phyloP scores from a whole-genome alignment of 2,797 vertebrate genomes.

The Tamandua tetradactyla region DNA sequence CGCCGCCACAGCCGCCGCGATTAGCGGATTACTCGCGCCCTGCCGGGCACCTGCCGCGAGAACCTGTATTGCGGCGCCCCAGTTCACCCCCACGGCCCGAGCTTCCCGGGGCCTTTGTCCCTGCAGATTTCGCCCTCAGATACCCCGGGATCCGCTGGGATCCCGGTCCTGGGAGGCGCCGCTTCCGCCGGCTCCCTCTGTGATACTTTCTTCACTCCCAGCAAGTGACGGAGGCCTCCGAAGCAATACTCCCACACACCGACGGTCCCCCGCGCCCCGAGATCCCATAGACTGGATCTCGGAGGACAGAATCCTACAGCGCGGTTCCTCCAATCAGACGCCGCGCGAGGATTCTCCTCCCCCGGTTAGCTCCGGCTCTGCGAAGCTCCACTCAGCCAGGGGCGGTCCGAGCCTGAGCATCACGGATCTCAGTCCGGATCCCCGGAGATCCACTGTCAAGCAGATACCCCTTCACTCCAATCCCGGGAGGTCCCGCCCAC shows the following conservation, averaged over 20 bases:
- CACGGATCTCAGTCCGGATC: constrained; percentile 41
- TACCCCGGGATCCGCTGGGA: constrained; percentile 47
- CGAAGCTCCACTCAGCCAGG: constrained; percentile 13
- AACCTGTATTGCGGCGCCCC: background rate
- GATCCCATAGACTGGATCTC: constrained; percentile 52
- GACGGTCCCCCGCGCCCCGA: background rate
- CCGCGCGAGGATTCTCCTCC: constrained; percentile 52
- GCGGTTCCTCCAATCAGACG: constrained; percentile 62
- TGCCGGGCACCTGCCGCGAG: constrained; percentile 43
- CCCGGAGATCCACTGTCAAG: constrained; percentile 69
- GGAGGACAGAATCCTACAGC: constrained; percentile 28
- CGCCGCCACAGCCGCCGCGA: background rate
- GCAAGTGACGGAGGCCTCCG: background rate
- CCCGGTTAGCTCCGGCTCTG: background rate
- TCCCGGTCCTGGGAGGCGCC: constrained; percentile 54
- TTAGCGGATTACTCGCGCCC: constrained; percentile 4
- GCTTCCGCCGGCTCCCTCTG: constrained; percentile 38
- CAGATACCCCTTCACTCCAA: constrained; percentile 44
- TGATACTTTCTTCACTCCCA: background rate
- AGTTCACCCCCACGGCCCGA: background rate
- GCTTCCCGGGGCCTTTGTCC: constrained; percentile 62
- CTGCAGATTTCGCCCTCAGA: constrained; percentile 40
- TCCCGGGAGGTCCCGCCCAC: constrained; percentile 73
- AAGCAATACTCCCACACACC: background rate
- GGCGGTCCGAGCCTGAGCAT: constrained; percentile 15